Evolutionary conservation across 2,888 invertebrate genomes (phyloP), one percentile per base, ranked within the genome.

Genomic region (Himalopsyche japonica): DNA sequence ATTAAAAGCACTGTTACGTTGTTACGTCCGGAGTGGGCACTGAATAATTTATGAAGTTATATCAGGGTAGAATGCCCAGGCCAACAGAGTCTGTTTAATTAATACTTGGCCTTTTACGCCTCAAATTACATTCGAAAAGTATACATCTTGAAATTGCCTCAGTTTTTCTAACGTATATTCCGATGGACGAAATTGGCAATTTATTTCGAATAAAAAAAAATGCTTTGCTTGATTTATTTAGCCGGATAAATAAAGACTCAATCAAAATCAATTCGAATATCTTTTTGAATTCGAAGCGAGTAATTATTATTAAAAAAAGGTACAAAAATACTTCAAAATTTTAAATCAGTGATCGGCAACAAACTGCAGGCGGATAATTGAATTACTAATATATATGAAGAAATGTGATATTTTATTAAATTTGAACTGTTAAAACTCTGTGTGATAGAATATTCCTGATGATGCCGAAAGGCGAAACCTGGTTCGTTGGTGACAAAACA

Each of bases 21-120:
- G 49, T 49, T 57, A 43, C 43, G 43, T 43, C 43, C 43, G 43
- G 12, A 24, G 57, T 20, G 57, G 24, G 20, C 20, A 20, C 57
- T 78, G 78, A 78, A 78, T 78, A 37, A 78, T 78, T 32, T 78
- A 78, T 78, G n/a, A 37, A 78, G 78, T 43, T 43, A 24, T 78
- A 78, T 78, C 78, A 78, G 78, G 78, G 3, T 24, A 37, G n/a
- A 20, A 43, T 32, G 32, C 12, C 37, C 37, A 37, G 37, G 15
- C 76, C 76, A n/a, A 34, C 24, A 34, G 1, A 30, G 76, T 15
- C 32, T 24, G 43, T 78, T 34, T 78, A 78, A 78, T 78, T 78
- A 78, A 43, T 20, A 78, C 18, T 43, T 78, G n/a, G 78, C 78
- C 20, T 76, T 76, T 76, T 76, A 76, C 76, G 37, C 78, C 37